Evolutionary conservation across 2,888 invertebrate species (phyloP).

Genomic region (Balanococcus diminutus): DNA sequence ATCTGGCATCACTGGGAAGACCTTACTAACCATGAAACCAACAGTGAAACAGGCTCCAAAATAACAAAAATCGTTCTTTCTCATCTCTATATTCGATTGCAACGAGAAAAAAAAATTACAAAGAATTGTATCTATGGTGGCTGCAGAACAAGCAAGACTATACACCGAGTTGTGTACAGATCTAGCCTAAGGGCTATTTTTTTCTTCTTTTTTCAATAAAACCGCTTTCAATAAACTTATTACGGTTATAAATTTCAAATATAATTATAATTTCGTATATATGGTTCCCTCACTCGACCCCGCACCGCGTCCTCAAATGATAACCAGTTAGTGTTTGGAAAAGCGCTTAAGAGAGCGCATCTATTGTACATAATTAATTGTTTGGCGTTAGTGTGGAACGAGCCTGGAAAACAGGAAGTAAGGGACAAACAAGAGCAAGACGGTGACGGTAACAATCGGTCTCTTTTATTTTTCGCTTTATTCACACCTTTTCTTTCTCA

Average conservation of each 20-base stretch:
- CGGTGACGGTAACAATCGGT: conserved; percentile 40
- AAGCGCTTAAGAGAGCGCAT: conserved; percentile 50
- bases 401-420: conserved; percentile 51
- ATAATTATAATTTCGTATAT: conserved; percentile 44
- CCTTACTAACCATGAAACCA: too few relatives aligned
- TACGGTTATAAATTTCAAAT: conserved; percentile 51
- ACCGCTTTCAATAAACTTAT: conserved; percentile 32
- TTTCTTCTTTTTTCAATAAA: conserved; percentile 42
- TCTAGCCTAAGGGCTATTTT: conserved; percentile 5
- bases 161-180: too few relatives aligned
- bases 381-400: conserved; percentile 46
- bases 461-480: conserved; percentile 46
- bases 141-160: neutral
- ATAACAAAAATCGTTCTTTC: conserved; percentile 4
- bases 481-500: conserved; percentile 48
- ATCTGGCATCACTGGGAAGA: neutral
- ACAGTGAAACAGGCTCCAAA: neutral
- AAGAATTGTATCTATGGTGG: neutral
- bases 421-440: neutral
- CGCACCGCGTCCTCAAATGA: neutral
- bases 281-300: neutral
- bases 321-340: conserved; percentile 49
- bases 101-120: conserved; percentile 34
- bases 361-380: conserved; percentile 49
- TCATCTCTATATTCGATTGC: conserved; percentile 2